These are phyloP conservation scores for Drosophila imparisetae DNA, from an alignment of 2,888 invertebrate species.

Conservation along the genomic window DNA sequence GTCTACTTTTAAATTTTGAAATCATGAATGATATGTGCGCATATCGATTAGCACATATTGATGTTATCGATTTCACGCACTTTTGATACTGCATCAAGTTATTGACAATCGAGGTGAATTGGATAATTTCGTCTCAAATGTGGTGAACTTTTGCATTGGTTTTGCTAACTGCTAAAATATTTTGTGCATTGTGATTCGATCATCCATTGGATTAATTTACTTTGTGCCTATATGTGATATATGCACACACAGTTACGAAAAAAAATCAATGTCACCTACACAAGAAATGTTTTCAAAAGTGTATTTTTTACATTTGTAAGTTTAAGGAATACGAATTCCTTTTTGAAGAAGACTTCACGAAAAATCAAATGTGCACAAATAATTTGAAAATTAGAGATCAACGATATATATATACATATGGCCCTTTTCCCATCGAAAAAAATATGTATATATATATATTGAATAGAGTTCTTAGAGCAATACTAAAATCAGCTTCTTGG, in stretches of 20 bases:
- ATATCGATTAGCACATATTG: background rate
- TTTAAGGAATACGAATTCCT: no score
- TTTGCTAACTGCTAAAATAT: background rate
- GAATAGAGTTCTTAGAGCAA: background rate
- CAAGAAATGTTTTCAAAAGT: no score
- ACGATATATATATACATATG: no score
- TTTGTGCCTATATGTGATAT: background rate
- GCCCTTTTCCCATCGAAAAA: no score
- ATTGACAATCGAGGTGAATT: background rate
- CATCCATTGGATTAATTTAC: background rate
- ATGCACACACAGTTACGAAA: background rate
- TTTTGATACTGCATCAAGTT: background rate
- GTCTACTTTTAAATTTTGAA: background rate
- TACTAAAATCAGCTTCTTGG: background rate
- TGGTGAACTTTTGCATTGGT: background rate
- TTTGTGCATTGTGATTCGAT: background rate
- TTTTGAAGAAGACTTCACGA: no score
- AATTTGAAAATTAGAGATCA: background rate
- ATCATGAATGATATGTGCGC: background rate
- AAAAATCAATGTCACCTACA: background rate
- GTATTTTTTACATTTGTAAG: no score
- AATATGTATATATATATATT: background rate
- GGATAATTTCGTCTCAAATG: background rate
- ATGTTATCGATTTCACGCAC: background rate
- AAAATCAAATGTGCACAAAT: background rate